Evolutionary conservation across 2,113 vertebrate species (phyloP).

Genomic region (Scomber scombrus): DNA sequence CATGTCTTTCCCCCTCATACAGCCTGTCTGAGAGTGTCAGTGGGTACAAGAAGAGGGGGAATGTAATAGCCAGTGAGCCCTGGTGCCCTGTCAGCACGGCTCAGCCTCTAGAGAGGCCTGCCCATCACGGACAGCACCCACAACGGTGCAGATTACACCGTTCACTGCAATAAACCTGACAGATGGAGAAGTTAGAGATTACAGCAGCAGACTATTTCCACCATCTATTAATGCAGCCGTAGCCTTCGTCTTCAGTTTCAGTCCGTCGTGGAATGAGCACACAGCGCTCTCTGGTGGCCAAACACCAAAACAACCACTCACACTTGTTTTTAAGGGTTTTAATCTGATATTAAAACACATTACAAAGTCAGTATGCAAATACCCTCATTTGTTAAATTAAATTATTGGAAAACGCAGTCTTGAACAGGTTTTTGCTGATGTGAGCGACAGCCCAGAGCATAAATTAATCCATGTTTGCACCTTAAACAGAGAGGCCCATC

Average conservation of each 20-base stretch:
- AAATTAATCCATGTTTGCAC: conserved; percentile 55
- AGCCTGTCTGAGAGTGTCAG: conserved; percentile 28
- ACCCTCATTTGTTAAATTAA: conserved; percentile 75
- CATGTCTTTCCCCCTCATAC: neutral
- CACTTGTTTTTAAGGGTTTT: conserved; percentile 47
- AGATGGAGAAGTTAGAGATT: conserved; percentile 43
- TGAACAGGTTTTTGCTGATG: conserved; percentile 55
- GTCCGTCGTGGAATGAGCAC: conserved; percentile 38
- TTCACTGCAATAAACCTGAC: conserved; percentile 27
- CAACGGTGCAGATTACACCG: conserved; percentile 45
- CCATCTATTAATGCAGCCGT: conserved; percentile 1
- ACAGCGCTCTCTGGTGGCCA: conserved; percentile 74
- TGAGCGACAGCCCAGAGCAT: conserved; percentile 51
- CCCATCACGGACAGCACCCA: conserved; percentile 30
- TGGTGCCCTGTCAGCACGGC: conserved; percentile 42
- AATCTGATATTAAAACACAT: conserved; percentile 79
- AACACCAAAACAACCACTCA: conserved; percentile 11
- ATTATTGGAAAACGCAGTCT: conserved; percentile 62
- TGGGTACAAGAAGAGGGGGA: conserved; percentile 19
- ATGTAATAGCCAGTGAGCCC: conserved; percentile 49
- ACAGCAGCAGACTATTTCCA: conserved; percentile 29
- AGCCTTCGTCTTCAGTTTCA: neutral
- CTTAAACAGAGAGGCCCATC: conserved; percentile 16
- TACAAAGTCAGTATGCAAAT: conserved; percentile 80
- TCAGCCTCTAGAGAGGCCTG: conserved; percentile 37